phyloP scores from a whole-genome alignment of 2,888 invertebrate genomes.

The Caenorhabditis zanzibari region DNA sequence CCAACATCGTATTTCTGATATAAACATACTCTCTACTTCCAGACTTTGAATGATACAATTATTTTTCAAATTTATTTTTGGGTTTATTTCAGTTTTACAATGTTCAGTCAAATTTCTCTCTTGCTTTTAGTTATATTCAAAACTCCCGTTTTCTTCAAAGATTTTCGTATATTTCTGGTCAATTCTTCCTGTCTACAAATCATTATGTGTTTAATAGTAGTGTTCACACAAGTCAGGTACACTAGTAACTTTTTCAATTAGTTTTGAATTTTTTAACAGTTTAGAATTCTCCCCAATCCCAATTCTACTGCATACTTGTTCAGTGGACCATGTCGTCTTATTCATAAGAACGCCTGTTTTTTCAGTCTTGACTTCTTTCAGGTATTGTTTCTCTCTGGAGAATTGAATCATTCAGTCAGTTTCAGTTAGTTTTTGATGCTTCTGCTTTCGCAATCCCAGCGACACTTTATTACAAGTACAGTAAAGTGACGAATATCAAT shows the following conservation, averaged over 20 bases:
- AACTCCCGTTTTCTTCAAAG: constrained; percentile 33
- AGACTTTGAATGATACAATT: constrained; percentile 21
- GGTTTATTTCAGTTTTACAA: constrained; percentile 24
- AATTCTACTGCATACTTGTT: constrained; percentile 32
- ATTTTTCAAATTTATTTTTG: constrained; percentile 40
- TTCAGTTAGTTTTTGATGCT: constrained; percentile 45
- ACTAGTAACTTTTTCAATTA: not conserved
- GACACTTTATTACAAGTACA: constrained; percentile 45
- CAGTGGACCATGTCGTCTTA: constrained; percentile 21
- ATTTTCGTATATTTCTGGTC: constrained; percentile 40
- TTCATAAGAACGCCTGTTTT: constrained; percentile 45
- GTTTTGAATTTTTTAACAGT: not conserved
- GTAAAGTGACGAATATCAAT: constrained; percentile 33
- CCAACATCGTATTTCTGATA: not conserved
- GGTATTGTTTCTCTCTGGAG: not conserved
- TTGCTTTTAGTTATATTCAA: constrained; percentile 36
- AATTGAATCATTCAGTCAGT: not conserved
- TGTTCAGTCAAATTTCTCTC: constrained; percentile 47
- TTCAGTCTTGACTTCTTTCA: constrained; percentile 30
- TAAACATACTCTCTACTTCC: too few relatives aligned
- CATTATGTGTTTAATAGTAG: constrained; percentile 21
- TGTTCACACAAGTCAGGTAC: constrained; percentile 50
- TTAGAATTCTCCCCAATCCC: constrained; percentile 25
- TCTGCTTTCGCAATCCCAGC: constrained; percentile 43
- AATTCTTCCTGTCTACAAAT: constrained; percentile 44